Evolutionary conservation across 2,888 invertebrate genomes (phyloP).

Genomic region (Dicyrtomina minuta): DNA sequence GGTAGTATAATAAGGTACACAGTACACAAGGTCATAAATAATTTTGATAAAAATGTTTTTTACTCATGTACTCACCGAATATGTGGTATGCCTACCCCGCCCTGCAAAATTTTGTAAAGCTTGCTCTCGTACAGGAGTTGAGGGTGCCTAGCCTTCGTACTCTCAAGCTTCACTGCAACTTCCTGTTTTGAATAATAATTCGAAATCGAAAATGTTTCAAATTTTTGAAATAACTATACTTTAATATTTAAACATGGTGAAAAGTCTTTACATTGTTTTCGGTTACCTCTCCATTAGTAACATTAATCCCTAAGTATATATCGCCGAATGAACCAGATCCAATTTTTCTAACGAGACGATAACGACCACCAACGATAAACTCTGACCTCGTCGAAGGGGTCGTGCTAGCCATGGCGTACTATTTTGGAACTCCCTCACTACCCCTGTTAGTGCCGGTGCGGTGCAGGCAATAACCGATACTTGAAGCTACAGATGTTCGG

Average conservation of each 20-base stretch:
- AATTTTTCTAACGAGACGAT: constrained; percentile 93
- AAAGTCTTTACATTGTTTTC: constrained; percentile 50
- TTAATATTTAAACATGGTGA: neutral
- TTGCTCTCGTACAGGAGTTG: constrained; percentile 98
- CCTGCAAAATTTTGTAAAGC: constrained; percentile 96
- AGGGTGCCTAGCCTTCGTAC: constrained; percentile 93
- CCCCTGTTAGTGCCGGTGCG: too few relatives aligned
- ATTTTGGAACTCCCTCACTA: too few relatives aligned
- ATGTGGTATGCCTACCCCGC: constrained; percentile 94
- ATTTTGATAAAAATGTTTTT: too few relatives aligned
- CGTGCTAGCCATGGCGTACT: constrained; percentile 43
- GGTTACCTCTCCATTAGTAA: constrained; percentile 80
- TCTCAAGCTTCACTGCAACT: constrained; percentile 98
- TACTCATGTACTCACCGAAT: constrained; percentile 76
- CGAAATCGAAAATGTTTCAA: neutral
- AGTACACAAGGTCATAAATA: neutral
- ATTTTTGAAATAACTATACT: constrained; percentile 2
- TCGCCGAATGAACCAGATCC: constrained; percentile 99
- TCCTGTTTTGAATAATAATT: constrained; percentile 65
- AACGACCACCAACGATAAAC: constrained; percentile 86
- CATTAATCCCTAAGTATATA: constrained; percentile 93
- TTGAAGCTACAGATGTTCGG: too few relatives aligned
- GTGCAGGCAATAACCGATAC: too few relatives aligned
- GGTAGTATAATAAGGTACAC: too few relatives aligned
- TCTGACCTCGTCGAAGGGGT: constrained; percentile 62